Base-by-base conservation (phyloP, 2,888 invertebrate genomes). In the Platycheirus rosarum region DNA sequence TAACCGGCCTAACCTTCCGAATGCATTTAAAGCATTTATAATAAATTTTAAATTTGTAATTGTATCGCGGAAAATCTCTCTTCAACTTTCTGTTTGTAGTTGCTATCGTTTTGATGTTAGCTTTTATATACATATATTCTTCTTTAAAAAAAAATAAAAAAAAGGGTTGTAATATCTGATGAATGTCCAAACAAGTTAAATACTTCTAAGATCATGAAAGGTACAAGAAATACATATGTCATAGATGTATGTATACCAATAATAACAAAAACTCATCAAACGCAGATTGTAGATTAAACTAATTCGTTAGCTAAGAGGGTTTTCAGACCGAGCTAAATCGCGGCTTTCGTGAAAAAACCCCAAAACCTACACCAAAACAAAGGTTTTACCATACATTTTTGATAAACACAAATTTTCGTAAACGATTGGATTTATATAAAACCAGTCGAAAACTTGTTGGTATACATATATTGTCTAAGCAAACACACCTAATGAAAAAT, bases 131-230 rank as follows among this genome's bases (percentile, higher is more conserved):
- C 49, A 35, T 57, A 20, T 37, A 48, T 73, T 73, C 78, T 73
- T 78, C 65, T 46, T 75, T 74, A 20, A n/a, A 32, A 32, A 51
- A 53, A 53, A 0, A 53, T 18, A 13, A 23, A 51, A 63, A 44
- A 16, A 29, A 49, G 14, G n/a, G 2, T 74, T 60, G 51, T 66
- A 60, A 29, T 44, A 14, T 53, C 57, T 70, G 48, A 60, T 62
- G 29, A 66, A 62, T 68, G 68, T 73, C 53, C 68, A 65, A 53
- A 63, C 18, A 44, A 32, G 51, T 71, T 16, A 57, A 48, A 16
- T 49, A 68, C 35, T 40, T 71, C 37, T 78, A 78, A 73, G 73
- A 78, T 78, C 79, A 74, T 46, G n/a, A 23, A n/a, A n/a, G n/a
- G n/a, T n/a, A 44, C 26, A 11, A 14, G 32, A 46, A 20, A 55